phyloP scores from a whole-genome alignment of 2,113 vertebrate species.

The Micronisus gabar region DNA sequence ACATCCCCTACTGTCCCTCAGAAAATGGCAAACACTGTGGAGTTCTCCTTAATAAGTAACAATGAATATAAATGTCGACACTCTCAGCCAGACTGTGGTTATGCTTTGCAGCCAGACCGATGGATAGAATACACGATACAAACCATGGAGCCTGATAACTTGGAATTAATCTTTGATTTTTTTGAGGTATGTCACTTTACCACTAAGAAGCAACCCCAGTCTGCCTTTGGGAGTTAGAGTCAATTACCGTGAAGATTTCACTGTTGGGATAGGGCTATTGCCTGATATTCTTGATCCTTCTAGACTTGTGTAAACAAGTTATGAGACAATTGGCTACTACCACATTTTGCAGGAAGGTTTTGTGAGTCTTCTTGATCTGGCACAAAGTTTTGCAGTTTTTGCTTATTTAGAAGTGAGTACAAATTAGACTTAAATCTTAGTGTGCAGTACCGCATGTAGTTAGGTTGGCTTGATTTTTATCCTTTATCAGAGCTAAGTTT shows the following conservation, averaged over 20 bases:
- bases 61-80: constrained; percentile 86
- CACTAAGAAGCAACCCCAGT: background rate
- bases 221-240: background rate
- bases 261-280: background rate
- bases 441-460: background rate
- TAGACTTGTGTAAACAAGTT: background rate
- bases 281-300: background rate
- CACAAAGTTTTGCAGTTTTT: background rate
- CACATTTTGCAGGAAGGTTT: background rate
- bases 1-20: constrained; percentile 70
- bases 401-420: background rate
- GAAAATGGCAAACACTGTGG: constrained; percentile 87
- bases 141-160: constrained; percentile 95
- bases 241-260: background rate
- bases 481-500: background rate
- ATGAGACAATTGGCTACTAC: background rate
- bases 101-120: constrained; percentile 81
- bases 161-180: constrained; percentile 95
- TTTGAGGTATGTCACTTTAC: constrained; percentile 84
- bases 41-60: constrained; percentile 87
- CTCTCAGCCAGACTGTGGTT: constrained; percentile 93
- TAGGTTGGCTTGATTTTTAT: background rate
- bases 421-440: background rate
- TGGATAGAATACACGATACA: constrained; percentile 97
- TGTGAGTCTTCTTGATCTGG: background rate